Percentiles rank a stretch among this genome's conserved stretches.
phyloP scores from a whole-genome alignment of 1,140 invertebrate genomes.

The Tetranychus urticae region DNA sequence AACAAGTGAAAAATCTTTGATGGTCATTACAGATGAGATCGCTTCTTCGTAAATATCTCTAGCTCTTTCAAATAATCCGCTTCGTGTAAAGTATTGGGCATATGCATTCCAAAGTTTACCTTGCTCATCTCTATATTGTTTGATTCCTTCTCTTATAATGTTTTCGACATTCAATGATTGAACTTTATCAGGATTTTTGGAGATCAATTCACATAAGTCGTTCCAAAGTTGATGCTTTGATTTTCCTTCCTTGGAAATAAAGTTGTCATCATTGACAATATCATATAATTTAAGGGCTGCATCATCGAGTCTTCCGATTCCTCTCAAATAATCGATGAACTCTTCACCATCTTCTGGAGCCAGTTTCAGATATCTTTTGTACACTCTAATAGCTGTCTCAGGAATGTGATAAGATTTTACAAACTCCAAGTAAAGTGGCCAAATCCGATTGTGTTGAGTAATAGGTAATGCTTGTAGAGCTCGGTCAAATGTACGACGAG shows the following conservation, averaged over 20 bases:
- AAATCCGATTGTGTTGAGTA: slow-evolving; percentile 89
- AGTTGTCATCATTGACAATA: slow-evolving; percentile 89
- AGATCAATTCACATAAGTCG: slow-evolving; percentile 89
- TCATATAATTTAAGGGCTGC: slow-evolving; percentile 66
- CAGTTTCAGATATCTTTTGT: slow-evolving; percentile 75
- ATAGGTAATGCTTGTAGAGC: slow-evolving; percentile 80
- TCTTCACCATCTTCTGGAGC: slow-evolving; percentile 85
- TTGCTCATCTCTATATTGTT: slow-evolving; percentile 86
- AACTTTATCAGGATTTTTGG: slow-evolving; percentile 86
- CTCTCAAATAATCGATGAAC: slow-evolving; percentile 77
- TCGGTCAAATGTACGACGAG: slow-evolving; percentile 72
- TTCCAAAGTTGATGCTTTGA: slow-evolving; percentile 98
- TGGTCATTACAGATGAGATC: slow-evolving; percentile 82
- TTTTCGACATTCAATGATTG: slow-evolving; percentile 82
- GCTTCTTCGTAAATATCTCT: slow-evolving; percentile 98
- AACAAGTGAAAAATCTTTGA: slow-evolving; percentile 80
- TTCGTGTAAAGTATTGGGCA: slow-evolving; percentile 92
- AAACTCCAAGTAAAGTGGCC: slow-evolving; percentile 87
- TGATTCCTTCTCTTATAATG: slow-evolving; percentile 84
- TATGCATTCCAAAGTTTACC: slow-evolving; percentile 96
- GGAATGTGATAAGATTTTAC: slow-evolving; percentile 64
- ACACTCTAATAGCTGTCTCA: slow-evolving; percentile 89
- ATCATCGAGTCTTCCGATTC: slow-evolving; percentile 68
- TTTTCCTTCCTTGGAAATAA: slow-evolving; percentile 92
- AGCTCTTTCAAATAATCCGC: slow-evolving; percentile 85